Percentiles rank a stretch among this genome's conserved stretches.
These are phyloP conservation scores for Tenebrosternarchus preto DNA, from an alignment of 2,113 vertebrate genomes.

Conservation along the genomic window DNA sequence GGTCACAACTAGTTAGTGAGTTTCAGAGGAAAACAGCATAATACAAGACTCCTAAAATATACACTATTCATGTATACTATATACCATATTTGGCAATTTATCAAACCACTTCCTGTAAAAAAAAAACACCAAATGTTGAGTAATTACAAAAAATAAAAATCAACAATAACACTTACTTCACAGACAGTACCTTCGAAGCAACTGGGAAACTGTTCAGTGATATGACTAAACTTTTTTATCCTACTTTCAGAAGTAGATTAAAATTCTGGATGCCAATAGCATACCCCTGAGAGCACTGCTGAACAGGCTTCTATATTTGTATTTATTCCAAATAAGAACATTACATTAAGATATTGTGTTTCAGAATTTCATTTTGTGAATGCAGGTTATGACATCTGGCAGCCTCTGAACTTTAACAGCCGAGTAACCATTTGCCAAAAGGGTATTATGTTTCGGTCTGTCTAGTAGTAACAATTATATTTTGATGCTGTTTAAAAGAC, in stretches of 20 bases:
- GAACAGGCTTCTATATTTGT: constrained; percentile 36
- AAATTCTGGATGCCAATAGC: constrained; percentile 11
- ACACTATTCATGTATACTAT: too few species aligned
- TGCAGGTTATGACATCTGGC: constrained; percentile 20
- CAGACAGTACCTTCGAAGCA: not conserved
- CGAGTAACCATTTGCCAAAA: not conserved
- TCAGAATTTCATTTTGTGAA: constrained; percentile 26
- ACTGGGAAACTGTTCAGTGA: not conserved
- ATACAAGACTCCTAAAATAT: not conserved
- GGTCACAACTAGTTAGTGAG: too few species aligned
- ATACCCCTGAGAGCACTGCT: constrained; percentile 2
- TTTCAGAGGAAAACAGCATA: too few species aligned
- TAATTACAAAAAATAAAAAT: not conserved
- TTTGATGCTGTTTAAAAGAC: not conserved
- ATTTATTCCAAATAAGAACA: constrained; percentile 23
- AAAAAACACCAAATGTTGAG: not conserved
- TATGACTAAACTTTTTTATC: not conserved
- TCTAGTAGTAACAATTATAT: not conserved
- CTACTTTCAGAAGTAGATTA: constrained; percentile 1
- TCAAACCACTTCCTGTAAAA: not conserved
- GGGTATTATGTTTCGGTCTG: not conserved
- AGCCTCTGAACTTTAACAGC: not conserved
- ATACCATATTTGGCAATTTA: too few species aligned
- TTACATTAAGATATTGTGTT: constrained; percentile 16
- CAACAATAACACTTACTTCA: not conserved